phyloP scores from a whole-genome alignment of 2,888 invertebrate species.

The Lasiommata megera region DNA sequence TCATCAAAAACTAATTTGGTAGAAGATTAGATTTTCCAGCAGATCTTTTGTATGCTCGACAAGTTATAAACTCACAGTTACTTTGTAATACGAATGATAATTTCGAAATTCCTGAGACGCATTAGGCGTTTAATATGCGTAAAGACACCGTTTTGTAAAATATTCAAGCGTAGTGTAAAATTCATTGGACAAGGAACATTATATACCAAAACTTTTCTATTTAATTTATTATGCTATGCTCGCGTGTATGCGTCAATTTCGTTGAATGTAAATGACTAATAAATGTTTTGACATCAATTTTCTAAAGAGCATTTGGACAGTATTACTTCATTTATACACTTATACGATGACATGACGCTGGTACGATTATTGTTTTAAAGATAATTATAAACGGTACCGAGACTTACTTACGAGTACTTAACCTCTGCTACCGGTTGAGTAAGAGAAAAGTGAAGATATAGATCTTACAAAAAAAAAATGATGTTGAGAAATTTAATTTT shows the following conservation, averaged over 20 bases:
- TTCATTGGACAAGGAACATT: constrained; percentile 37
- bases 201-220: constrained; percentile 34
- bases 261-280: constrained; percentile 10
- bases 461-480: too few species aligned
- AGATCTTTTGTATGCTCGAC: not conserved
- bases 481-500: too few species aligned
- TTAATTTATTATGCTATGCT: constrained; percentile 31
- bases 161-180: constrained; percentile 32
- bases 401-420: too few species aligned
- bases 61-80: constrained; percentile 5
- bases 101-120: constrained; percentile 14
- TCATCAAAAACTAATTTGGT: too few species aligned
- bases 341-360: too few species aligned
- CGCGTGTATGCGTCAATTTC: constrained; percentile 8
- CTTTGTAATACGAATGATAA: constrained; percentile 14
- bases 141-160: constrained; percentile 19
- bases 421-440: too few species aligned
- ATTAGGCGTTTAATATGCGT: constrained; percentile 15
- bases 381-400: too few species aligned
- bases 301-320: too few species aligned
- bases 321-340: too few species aligned
- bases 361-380: too few species aligned
- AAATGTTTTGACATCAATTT: constrained; percentile 12
- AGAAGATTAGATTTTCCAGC: not conserved
- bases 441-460: too few species aligned